Evolutionary conservation across 2,888 invertebrate species (phyloP).

Genomic region (Amphipoea lucens): DNA sequence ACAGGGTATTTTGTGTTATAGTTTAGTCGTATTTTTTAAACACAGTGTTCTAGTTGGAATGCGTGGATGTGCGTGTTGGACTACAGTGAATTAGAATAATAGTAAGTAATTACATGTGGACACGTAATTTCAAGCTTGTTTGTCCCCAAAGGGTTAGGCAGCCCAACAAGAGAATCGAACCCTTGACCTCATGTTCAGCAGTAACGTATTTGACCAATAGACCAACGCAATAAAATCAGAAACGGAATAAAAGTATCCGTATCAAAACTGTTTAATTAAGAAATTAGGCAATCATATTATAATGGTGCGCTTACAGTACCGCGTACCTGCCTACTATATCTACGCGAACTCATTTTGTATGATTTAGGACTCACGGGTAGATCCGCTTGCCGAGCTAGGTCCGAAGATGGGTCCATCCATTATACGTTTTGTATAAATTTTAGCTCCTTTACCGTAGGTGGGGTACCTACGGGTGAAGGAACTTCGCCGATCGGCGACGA

Average conservation of each 20-base stretch:
- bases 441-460: neutral
- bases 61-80: conserved; percentile 40
- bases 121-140: conserved; percentile 17
- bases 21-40: neutral
- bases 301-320: no score
- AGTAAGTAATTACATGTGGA: conserved; percentile 42
- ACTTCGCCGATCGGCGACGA: no score
- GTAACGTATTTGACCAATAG: neutral
- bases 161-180: neutral
- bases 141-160: neutral
- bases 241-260: neutral
- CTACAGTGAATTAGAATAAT: conserved; percentile 35
- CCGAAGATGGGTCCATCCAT: neutral
- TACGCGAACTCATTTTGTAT: no score
- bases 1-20: neutral
- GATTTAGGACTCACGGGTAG: no score
- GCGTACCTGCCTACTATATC: no score
- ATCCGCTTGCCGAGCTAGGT: no score
- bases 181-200: neutral
- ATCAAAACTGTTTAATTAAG: neutral
- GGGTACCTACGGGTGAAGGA: no score
- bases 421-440: neutral
- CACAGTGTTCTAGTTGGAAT: conserved; percentile 35
- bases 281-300: no score
- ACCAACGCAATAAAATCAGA: neutral